Base-by-base conservation (phyloP, 2,888 invertebrate genomes). In the Cerastis rubricosa region DNA sequence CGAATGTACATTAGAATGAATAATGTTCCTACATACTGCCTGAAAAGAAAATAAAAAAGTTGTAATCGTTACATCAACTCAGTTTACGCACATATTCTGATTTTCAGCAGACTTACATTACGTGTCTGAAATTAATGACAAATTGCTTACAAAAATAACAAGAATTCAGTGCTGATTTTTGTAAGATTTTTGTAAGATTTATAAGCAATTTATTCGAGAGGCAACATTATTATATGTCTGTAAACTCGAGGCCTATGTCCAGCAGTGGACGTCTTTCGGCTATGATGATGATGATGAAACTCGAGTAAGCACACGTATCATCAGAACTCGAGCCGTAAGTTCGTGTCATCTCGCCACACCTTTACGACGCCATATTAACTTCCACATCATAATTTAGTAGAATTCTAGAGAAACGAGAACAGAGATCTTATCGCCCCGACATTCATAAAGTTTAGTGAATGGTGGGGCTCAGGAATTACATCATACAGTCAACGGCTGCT, bases 391-490 rank as follows among this genome's bases (percentile, higher is more conserved):
- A 76, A 72, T 72, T 85, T 63, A 54, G 49, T 47, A 54, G 68
- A 75, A 82, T 82, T 82, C 78, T 71, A 67, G 70, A 47, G 66
- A 83, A 81, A 77, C 75, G 9, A 67, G 75, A 65, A 59, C 67
- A 43, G 70, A 76, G 86, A 86, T 87, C 35, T 40, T 85, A 81
- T 87, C 87, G 14, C 67, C 29, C 25, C 72, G 43, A 76, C 88
- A 86, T 86, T 86, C 87, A 83, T 87, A 75, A 65, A 79, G 54
- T 75, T 84, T 83, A 40, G 81, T 86, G 81, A 87, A 87, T 87
- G 87, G 75, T 51, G 29, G 45, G 61, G 40, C 70, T 43, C 49
- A 67, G 59, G 51, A 64, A 61, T 82, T 80, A 74, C 70, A 68
- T 84, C 74, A 70, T 45, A 59, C 57, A 54, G 70, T 25, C 54